phyloP scores from a whole-genome alignment of 2,113 vertebrate species.

The Scatophagus argus region DNA sequence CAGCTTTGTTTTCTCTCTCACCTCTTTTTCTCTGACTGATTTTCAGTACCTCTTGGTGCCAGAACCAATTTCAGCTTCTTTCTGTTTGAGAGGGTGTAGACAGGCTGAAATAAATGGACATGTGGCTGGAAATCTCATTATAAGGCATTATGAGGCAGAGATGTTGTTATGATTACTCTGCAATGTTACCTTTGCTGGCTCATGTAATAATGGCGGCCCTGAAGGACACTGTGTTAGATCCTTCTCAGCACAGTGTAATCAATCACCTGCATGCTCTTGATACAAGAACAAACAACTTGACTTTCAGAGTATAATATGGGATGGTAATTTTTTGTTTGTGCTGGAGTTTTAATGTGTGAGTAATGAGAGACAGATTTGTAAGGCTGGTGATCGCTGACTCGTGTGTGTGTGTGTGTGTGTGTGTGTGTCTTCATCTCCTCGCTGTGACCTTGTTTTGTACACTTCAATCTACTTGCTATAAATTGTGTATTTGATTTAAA shows the following conservation, averaged over 20 bases:
- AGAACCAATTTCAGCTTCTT: slow-evolving; percentile 61
- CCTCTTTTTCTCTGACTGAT: not conserved
- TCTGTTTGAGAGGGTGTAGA: slow-evolving; percentile 52
- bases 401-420: not conserved
- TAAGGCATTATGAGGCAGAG: slow-evolving; percentile 60
- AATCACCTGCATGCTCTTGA: slow-evolving; percentile 46
- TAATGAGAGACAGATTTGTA: not conserved
- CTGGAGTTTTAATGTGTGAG: slow-evolving; percentile 26
- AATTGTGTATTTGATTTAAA: not conserved
- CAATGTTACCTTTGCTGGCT: slow-evolving; percentile 48
- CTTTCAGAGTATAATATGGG: slow-evolving; percentile 58
- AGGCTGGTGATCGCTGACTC: slow-evolving; percentile 3
- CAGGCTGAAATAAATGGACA: slow-evolving; percentile 50
- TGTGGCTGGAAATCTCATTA: slow-evolving; percentile 69
- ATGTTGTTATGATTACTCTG: slow-evolving; percentile 68
- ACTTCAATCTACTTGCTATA: not conserved
- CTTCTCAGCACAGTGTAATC: slow-evolving; percentile 43
- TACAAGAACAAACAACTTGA: slow-evolving; percentile 69
- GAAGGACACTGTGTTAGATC: slow-evolving; percentile 49
- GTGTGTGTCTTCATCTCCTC: not conserved
- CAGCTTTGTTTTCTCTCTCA: slow-evolving; percentile 17
- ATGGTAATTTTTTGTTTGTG: slow-evolving; percentile 13
- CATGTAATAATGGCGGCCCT: slow-evolving; percentile 43
- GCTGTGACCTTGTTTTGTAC: slow-evolving; percentile 1
- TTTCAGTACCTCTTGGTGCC: slow-evolving; percentile 39